Evolutionary conservation across 2,113 vertebrate species (phyloP).

Genomic region (Percina caprodes): DNA sequence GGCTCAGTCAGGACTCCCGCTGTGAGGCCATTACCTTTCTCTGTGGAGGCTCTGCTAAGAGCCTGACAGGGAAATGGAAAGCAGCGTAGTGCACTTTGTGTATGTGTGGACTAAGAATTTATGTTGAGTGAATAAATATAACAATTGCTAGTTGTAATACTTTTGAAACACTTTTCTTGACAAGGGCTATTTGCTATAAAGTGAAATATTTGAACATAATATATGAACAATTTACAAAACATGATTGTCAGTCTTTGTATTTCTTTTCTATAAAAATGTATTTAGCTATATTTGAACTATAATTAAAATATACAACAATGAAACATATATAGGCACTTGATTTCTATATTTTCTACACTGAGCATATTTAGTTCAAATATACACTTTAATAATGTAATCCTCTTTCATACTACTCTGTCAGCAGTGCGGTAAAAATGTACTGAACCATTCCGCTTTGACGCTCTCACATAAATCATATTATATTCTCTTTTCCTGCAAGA

Average conservation of each 20-base stretch:
- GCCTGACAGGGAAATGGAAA: constrained; percentile 64
- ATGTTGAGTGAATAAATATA: constrained; percentile 27
- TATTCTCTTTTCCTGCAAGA: constrained; percentile 21
- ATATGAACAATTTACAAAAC: constrained; percentile 8
- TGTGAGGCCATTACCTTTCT: constrained; percentile 80
- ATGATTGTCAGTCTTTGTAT: constrained; percentile 7
- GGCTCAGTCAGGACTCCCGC: constrained; percentile 66
- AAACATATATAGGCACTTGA: constrained; percentile 18
- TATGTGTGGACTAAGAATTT: constrained; percentile 24
- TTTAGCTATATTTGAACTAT: constrained; percentile 46
- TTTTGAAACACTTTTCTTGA: constrained; percentile 28
- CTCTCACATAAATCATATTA: constrained; percentile 35
- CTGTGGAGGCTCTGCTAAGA: constrained; percentile 83
- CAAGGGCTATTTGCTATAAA: not conserved
- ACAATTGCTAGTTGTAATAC: constrained; percentile 11
- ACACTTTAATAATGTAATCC: not conserved
- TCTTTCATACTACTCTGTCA: constrained; percentile 20
- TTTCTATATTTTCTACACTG: constrained; percentile 11
- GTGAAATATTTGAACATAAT: not conserved
- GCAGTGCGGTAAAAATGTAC: constrained; percentile 14
- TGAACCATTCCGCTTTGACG: not conserved
- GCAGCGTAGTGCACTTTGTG: constrained; percentile 47
- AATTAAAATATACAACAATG: constrained; percentile 12
- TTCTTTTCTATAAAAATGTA: constrained; percentile 32
- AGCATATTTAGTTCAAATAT: constrained; percentile 22